Percentiles rank a stretch among this genome's conserved stretches.
These are phyloP conservation scores for Cheilosia grossa DNA, from an alignment of 2,888 invertebrate species.

Conservation along the genomic window DNA sequence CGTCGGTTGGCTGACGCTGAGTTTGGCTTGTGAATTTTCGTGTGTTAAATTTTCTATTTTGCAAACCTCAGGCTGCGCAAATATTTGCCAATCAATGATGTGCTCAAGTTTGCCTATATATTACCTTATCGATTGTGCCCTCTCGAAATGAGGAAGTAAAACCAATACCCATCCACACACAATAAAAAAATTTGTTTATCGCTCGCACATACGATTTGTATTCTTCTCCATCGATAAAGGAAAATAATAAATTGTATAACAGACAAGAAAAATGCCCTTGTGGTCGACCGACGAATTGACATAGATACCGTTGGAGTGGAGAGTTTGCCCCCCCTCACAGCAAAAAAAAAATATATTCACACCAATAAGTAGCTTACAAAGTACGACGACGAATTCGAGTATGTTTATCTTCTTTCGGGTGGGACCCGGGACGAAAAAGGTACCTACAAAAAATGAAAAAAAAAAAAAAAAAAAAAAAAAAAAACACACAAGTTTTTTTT, in stretches of 20 bases:
- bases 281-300: background rate
- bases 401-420: background rate
- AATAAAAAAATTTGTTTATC: background rate
- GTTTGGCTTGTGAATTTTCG: background rate
- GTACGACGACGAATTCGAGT: background rate
- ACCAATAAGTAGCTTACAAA: constrained; percentile 1
- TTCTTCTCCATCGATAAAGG: constrained; percentile 2
- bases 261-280: constrained; percentile 1
- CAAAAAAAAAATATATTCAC: background rate
- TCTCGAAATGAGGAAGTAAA: background rate
- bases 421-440: background rate
- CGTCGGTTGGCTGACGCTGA: background rate
- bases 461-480: background rate
- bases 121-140: background rate
- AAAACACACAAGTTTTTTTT: too few relatives aligned
- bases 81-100: constrained; percentile 3
- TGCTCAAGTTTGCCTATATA: background rate
- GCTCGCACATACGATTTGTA: background rate
- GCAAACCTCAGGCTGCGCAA: background rate
- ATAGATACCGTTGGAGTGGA: background rate
- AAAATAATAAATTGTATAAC: background rate
- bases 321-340: background rate
- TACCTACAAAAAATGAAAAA: background rate
- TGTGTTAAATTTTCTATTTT: background rate
- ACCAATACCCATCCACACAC: background rate